Base-by-base conservation (phyloP, 2,888 invertebrate genomes). In the Bombylius discolor region DNA sequence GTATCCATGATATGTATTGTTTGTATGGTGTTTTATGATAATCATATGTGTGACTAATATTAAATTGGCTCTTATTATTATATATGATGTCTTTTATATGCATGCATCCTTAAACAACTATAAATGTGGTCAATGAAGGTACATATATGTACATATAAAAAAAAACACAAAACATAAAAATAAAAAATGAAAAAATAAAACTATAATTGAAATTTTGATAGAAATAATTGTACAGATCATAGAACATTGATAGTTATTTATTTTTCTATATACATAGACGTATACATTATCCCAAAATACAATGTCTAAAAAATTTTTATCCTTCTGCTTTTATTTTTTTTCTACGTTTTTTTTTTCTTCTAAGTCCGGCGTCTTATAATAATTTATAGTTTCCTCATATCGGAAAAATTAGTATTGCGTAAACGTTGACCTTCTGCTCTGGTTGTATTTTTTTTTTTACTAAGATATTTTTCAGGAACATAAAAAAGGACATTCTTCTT, bases 351-450 rank as follows among this genome's bases (percentile, higher is more conserved):
- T 36, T 36, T 36, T 36, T 36, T 36, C 34, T 36, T 36, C 34
- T 36, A 36, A 7, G 7, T 36, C 34, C 8, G 45, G 13, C 7
- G n/a, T 6, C 11, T 46, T 13, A n/a, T 14, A 7, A 33, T 44
- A 49, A 56, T 56, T 56, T 56, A 56, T 56, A 34, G 52, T 34
- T 56, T 56, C 56, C 56, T 47, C 34, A 56, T 33, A 39, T 51
- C 48, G 33, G 23, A 49, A 52, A 42, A 56, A 48, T 56, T 52
- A 52, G 49, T 44, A 56, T 14, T 13, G 52, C 23, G 48, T 47
- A 52, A 52, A 48, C 31, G 8, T 42, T 12, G 53, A 33, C 44
- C 44, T 13, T n/a, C 39, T 36, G 7, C 36, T 14, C 23, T 11
- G 12, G 13, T 33, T 23, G 31, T 14, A 33, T 31, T 23, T 14